These are phyloP conservation scores for Smittia aterrima DNA, from an alignment of 2,888 invertebrate species.

Conservation along the genomic window DNA sequence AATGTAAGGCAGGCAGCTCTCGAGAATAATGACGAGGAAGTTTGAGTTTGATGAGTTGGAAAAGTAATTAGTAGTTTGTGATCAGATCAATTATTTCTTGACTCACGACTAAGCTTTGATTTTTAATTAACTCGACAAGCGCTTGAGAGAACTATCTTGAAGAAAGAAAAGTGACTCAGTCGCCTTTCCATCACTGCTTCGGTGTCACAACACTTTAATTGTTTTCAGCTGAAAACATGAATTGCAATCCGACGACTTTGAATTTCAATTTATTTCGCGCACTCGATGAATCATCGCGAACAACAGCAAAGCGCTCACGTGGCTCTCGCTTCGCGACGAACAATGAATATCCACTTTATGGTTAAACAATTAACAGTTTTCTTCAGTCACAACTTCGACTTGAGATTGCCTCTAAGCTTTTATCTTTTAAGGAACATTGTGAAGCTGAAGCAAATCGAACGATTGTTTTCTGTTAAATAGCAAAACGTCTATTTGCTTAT, in stretches of 20 bases:
- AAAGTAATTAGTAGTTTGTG: constrained; percentile 38
- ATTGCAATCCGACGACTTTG: background rate
- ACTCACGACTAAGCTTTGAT: constrained; percentile 27
- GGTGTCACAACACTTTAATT: constrained; percentile 40
- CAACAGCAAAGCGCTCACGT: background rate
- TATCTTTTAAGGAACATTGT: background rate
- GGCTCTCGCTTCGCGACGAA: background rate
- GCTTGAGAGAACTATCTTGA: background rate
- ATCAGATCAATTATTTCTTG: constrained; percentile 37
- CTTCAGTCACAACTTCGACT: constrained; percentile 14
- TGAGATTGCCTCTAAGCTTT: background rate
- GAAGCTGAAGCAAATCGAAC: constrained; percentile 4
- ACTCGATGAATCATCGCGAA: constrained; percentile 14
- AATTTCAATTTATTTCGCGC: constrained; percentile 13
- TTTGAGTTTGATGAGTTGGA: constrained; percentile 37
- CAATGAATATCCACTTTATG: constrained; percentile 21
- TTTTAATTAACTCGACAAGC: constrained; percentile 18
- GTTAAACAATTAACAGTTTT: constrained; percentile 5
- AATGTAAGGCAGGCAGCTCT: background rate
- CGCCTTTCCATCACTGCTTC: constrained; percentile 6
- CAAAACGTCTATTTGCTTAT: constrained; percentile 17
- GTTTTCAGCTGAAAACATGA: constrained; percentile 29
- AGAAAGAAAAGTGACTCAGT: constrained; percentile 8
- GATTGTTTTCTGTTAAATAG: constrained; percentile 6
- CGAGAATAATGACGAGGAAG: constrained; percentile 30